These are phyloP conservation scores for Ctenoplectra terminalis DNA, from an alignment of 1,140 invertebrate genomes.

Conservation along the genomic window DNA sequence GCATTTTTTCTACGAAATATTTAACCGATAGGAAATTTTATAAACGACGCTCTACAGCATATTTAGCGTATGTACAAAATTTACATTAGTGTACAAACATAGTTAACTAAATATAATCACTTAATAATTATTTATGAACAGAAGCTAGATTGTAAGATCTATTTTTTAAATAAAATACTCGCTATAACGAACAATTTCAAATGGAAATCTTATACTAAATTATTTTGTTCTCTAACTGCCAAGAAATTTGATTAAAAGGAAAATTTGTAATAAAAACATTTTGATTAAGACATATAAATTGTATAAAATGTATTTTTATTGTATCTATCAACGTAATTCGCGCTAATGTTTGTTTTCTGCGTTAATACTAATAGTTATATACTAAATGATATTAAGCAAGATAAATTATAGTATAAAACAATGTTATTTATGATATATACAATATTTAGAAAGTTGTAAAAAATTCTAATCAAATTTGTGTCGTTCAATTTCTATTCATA, in stretches of 20 bases:
- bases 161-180: slow-evolving; percentile 45
- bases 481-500: background rate
- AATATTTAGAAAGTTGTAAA: slow-evolving; percentile 9
- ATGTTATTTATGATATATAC: background rate
- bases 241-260: background rate
- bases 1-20: slow-evolving; percentile 49
- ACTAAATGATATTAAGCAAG: background rate
- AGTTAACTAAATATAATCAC: slow-evolving; percentile 14
- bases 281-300: slow-evolving; percentile 5
- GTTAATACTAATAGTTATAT: slow-evolving; percentile 15
- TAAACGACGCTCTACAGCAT: background rate
- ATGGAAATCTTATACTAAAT: slow-evolving; percentile 13
- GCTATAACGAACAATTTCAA: slow-evolving; percentile 10
- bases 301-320: slow-evolving; percentile 4
- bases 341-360: background rate
- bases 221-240: slow-evolving; percentile 37
- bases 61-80: slow-evolving; percentile 31
- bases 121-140: slow-evolving; percentile 46
- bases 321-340: slow-evolving; percentile 5
- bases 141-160: slow-evolving; percentile 21
- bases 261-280: slow-evolving; percentile 27
- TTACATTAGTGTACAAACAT: slow-evolving; percentile 46
- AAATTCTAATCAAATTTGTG: background rate
- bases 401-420: slow-evolving; percentile 11
- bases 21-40: background rate